Evolutionary conservation across 2,888 invertebrate genomes (phyloP), one percentile per base, ranked within the genome.

Genomic region (Fragum whitleyi): DNA sequence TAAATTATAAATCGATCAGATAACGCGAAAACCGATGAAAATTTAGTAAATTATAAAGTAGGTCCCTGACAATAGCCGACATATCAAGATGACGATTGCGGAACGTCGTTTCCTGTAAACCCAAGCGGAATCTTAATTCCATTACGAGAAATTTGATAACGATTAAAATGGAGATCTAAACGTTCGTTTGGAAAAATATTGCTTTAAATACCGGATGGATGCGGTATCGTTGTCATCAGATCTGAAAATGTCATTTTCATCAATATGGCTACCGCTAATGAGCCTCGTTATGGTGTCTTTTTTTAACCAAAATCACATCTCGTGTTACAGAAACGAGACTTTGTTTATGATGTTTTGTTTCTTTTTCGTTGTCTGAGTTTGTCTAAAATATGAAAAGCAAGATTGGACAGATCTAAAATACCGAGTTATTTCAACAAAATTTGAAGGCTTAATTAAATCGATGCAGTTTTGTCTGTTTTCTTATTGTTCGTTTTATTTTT

Each of bases 131-230:
- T 61, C 77, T 73, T 75, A 81, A 78, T 81, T 72, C 57, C 78
- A 81, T 81, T 81, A 81, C 74, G 71, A 72, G 77, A 75, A 78
- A 70, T 32, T 39, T 69, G 69, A 81, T 77, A 70, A 77, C 29
- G 69, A 74, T 69, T 77, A 69, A 69, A 80, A 80, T 69, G 29
- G 65, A 57, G 57, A 79, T 32, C 51, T 47, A 21, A 53, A 39
- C 70, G 23, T n/a, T 79, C 39, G 74, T 74, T 29, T 26, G 55
- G 53, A 57, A 77, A 39, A 74, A 67, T 77, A 55, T 59, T 57
- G 69, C 59, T 75, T 75, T 75, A 69, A 69, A 75, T 42, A 47
- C 74, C 75, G 69, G 75, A 75, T 75, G 69, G 68, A 75, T 42
- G 59, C 42, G 61, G 51, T 59, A 75, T 36, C 57, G 14, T 29